Conservation (phyloP, 2,888 invertebrate species). For the Hedya salicella region DNA sequence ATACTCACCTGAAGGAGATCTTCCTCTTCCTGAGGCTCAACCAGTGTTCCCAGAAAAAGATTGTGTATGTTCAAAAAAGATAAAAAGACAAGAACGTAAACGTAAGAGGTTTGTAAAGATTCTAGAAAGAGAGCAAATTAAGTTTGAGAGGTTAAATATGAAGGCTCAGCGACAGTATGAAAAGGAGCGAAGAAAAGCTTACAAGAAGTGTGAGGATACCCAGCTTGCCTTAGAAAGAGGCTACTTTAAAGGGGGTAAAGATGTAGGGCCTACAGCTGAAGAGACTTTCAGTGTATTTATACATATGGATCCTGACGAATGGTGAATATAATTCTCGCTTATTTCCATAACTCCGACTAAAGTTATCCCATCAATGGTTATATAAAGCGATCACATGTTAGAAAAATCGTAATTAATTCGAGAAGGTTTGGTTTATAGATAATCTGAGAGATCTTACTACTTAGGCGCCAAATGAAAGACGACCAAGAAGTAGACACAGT, state of each 20-base stretch:
- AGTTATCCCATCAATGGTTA: too few species aligned
- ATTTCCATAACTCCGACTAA: not conserved
- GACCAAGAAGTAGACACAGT: too few species aligned
- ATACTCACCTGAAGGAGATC: not conserved
- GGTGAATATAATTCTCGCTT: not conserved
- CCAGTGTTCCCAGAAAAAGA: slow-evolving; percentile 14
- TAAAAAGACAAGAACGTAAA: slow-evolving; percentile 17
- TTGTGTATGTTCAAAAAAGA: slow-evolving; percentile 5
- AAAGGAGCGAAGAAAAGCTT: slow-evolving; percentile 14
- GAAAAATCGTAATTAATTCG: too few species aligned
- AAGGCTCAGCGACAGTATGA: slow-evolving; percentile 12
- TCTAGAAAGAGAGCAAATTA: slow-evolving; percentile 16
- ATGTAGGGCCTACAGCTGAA: slow-evolving; percentile 15
- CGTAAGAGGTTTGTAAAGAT: slow-evolving; percentile 17
- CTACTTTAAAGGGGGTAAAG: slow-evolving; percentile 14
- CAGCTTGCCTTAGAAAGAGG: slow-evolving; percentile 22
- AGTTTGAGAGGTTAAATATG: slow-evolving; percentile 4
- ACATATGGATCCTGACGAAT: slow-evolving; percentile 23
- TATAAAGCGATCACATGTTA: too few species aligned
- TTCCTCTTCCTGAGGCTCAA: not conserved
- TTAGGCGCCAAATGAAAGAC: too few species aligned
- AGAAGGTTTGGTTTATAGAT: too few species aligned
- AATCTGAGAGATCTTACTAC: too few species aligned
- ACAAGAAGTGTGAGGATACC: slow-evolving; percentile 15
- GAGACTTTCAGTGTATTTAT: slow-evolving; percentile 21